Conservation (phyloP, 2,113 vertebrate genomes). For the Condylura cristata region DNA sequence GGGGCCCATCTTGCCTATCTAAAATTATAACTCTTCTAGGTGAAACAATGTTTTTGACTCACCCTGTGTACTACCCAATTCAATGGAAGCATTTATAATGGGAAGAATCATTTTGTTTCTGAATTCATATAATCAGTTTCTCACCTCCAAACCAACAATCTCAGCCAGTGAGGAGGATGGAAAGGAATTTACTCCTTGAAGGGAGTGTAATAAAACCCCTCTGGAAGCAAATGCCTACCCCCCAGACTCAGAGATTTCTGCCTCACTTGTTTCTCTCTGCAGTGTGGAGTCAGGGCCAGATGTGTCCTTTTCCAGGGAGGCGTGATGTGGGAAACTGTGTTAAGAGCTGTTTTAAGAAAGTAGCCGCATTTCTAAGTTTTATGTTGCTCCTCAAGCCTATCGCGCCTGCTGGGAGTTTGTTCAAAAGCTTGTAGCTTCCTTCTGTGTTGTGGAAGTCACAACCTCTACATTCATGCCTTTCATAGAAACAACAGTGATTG, state of each 20-base stretch:
- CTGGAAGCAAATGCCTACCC: neutral
- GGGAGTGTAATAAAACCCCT: neutral
- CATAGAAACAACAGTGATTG: constrained; percentile 28
- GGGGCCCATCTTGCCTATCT: neutral
- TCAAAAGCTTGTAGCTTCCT: neutral
- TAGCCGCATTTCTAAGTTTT: neutral
- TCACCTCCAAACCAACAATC: neutral
- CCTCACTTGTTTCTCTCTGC: neutral
- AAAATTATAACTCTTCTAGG: neutral
- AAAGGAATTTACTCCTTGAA: neutral
- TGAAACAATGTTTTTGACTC: constrained; percentile 21
- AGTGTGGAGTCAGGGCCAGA: neutral
- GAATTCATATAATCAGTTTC: neutral
- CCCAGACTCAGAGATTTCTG: neutral
- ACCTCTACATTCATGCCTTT: constrained; percentile 60
- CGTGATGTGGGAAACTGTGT: neutral
- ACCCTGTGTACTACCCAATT: neutral
- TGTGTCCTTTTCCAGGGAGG: neutral
- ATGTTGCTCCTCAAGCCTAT: neutral
- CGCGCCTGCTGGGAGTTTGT: neutral
- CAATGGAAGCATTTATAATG: neutral
- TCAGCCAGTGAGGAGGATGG: neutral
- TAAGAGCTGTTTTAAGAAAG: neutral
- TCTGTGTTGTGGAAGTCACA: neutral
- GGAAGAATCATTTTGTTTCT: constrained; percentile 20